Evolutionary conservation across 2,888 invertebrate species (phyloP), one percentile per base, ranked within the genome.

Genomic region (Pseudanteris insignis): DNA sequence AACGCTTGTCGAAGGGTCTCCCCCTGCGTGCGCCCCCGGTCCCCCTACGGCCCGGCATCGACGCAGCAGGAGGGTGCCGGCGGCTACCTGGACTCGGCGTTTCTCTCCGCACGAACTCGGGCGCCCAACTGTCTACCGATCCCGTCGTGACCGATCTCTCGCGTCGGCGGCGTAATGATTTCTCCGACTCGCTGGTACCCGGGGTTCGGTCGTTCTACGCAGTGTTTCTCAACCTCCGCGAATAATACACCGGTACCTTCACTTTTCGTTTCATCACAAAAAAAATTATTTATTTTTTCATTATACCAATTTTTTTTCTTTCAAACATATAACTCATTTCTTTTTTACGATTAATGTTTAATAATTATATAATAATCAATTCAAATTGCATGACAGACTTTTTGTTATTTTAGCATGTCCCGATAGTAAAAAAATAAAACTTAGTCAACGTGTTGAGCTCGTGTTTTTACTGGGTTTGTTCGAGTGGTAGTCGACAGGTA

Each of bases 51-150:
- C 18, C 18, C 18, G 4, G 6, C 18, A 3, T 6, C 18, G 18
- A 18, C 18, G 18, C 63, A 54, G 54, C 48, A 59, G 63, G 63
- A 58, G 48, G 40, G 47, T 53, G 44, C 47, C 28, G 29, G 33
- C 44, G 59, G 65, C 66, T 69, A 69, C 69, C 69, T 69, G 69
- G 67, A 64, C 64, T 38, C 62, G 61, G 62, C 62, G 64, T 66
- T 59, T 69, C 46, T 59, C 68, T 68, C 57, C 61, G 29, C 59
- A 69, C 65, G 67, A 61, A 48, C 61, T 48, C 64, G 67, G 74
- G 75, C 75, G 75, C 72, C 75, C 73, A 72, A 74, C 73, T 70
- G 75, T 75, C 74, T 75, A 67, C 69, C 68, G 64, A 63, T 47
- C 55, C 25, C 24, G 55, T 36, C 53, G 44, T 53, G 48, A 54